Percentiles rank a stretch among this genome's conserved stretches.
Conservation (phyloP, 2,888 invertebrate species). For the Agrochola lychnidis region DNA sequence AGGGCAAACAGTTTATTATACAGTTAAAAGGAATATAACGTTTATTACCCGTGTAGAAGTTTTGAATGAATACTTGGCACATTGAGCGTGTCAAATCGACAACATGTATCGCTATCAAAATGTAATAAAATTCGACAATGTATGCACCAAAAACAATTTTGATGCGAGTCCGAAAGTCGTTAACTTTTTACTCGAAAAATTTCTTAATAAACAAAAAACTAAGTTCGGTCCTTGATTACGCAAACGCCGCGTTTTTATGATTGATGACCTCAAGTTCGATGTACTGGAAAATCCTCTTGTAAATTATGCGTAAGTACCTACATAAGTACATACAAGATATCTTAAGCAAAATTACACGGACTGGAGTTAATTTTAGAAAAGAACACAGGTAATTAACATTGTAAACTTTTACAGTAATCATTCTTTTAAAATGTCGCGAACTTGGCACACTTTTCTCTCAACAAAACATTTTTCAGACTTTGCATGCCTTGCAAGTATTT, state of each 20-base stretch:
- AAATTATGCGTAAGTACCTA: slow-evolving; percentile 14
- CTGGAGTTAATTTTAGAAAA: slow-evolving; percentile 15
- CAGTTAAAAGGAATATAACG: slow-evolving; percentile 34
- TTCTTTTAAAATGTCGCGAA: slow-evolving; percentile 32
- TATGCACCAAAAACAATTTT: slow-evolving; percentile 29
- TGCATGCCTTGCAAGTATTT: slow-evolving; percentile 4
- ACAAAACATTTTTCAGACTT: slow-evolving; percentile 11
- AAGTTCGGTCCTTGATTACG: slow-evolving; percentile 50
- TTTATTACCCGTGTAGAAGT: slow-evolving; percentile 12
- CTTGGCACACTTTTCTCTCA: slow-evolving; percentile 31
- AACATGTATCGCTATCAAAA: slow-evolving; percentile 56
- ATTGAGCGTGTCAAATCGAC: slow-evolving; percentile 42
- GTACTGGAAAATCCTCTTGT: slow-evolving; percentile 44
- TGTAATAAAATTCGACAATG: slow-evolving; percentile 54
- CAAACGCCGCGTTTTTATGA: slow-evolving; percentile 61
- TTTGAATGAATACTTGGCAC: slow-evolving; percentile 27
- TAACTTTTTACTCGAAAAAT: slow-evolving; percentile 54
- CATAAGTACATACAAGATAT: background rate
- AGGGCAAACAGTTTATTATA: slow-evolving; percentile 34
- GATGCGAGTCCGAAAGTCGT: slow-evolving; percentile 45
- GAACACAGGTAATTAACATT: slow-evolving; percentile 23
- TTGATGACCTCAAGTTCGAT: slow-evolving; percentile 61
- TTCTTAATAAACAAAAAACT: slow-evolving; percentile 64
- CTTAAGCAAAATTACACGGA: background rate
- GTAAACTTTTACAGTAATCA: slow-evolving; percentile 12